These are phyloP conservation scores for Coecobrya sp. DNA, from an alignment of 2,888 invertebrate genomes.

Conservation along the genomic window DNA sequence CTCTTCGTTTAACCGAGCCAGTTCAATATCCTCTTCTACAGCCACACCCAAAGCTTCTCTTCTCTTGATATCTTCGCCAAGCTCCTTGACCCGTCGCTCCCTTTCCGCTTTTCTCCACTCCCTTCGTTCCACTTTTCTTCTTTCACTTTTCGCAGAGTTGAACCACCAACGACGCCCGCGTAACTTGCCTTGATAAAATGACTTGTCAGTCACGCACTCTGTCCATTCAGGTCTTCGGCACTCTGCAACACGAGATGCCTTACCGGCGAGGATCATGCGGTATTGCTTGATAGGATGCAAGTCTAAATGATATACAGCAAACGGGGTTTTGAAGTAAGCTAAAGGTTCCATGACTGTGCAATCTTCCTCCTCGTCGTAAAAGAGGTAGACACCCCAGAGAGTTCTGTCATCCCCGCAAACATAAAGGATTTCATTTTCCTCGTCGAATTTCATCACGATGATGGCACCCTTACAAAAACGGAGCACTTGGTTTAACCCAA, in stretches of 20 bases:
- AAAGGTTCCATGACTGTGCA: constrained; percentile 79
- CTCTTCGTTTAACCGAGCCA: constrained; percentile 79
- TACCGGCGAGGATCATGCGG: constrained; percentile 82
- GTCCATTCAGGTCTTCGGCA: constrained; percentile 84
- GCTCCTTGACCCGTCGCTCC: constrained; percentile 89
- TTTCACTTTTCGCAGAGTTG: constrained; percentile 90
- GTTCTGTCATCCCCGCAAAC: constrained; percentile 83
- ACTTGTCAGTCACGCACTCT: constrained; percentile 69
- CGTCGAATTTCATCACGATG: constrained; percentile 81
- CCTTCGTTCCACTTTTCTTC: constrained; percentile 90
- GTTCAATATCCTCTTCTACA: constrained; percentile 84
- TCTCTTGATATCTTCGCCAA: constrained; percentile 88
- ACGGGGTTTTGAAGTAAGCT: constrained; percentile 82
- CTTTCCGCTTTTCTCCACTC: constrained; percentile 89
- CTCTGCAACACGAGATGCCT: constrained; percentile 82
- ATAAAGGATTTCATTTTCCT: constrained; percentile 82
- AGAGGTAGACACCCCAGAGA: constrained; percentile 74
- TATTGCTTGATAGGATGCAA: constrained; percentile 83
- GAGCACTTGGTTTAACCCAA: constrained; percentile 78
- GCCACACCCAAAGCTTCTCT: constrained; percentile 66
- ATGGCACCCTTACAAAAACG: constrained; percentile 80
- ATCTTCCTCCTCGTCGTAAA: constrained; percentile 76
- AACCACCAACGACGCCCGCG: constrained; percentile 84
- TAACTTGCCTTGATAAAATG: constrained; percentile 83
- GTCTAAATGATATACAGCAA: constrained; percentile 82